Conservation (phyloP, 2,113 vertebrate species). For the Prunella himalayana region DNA sequence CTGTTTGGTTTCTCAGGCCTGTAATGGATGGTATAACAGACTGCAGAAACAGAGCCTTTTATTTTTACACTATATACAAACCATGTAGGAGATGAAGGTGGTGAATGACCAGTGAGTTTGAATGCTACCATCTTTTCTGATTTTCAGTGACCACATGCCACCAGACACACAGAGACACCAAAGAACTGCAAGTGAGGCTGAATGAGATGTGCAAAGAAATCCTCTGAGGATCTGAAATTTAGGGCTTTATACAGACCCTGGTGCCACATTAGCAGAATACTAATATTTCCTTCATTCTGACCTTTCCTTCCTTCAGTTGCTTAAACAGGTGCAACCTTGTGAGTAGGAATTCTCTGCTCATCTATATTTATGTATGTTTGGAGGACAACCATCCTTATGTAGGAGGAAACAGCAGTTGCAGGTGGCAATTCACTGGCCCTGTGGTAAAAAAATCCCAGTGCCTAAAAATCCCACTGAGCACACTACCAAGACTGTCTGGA, state of each 20-base stretch:
- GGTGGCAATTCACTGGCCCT: not conserved
- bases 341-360: not conserved
- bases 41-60: not conserved
- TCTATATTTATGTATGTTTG: not conserved
- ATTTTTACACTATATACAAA: not conserved
- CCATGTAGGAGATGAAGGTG: not conserved
- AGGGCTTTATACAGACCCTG: not conserved
- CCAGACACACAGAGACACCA: not conserved
- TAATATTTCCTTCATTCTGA: not conserved
- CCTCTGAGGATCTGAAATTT: not conserved
- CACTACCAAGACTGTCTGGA: not conserved
- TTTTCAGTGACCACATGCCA: accelerated
- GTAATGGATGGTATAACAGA: not conserved
- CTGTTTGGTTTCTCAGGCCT: not conserved
- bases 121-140: not conserved
- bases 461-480: not conserved
- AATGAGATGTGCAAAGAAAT: not conserved
- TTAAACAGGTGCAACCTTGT: not conserved
- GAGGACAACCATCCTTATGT: not conserved
- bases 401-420: not conserved
- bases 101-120: not conserved
- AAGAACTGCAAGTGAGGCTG: not conserved
- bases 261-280: not conserved
- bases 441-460: not conserved
- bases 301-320: not conserved